Evolutionary conservation across 2,888 invertebrate species (phyloP).

Genomic region (Selenia dentaria): DNA sequence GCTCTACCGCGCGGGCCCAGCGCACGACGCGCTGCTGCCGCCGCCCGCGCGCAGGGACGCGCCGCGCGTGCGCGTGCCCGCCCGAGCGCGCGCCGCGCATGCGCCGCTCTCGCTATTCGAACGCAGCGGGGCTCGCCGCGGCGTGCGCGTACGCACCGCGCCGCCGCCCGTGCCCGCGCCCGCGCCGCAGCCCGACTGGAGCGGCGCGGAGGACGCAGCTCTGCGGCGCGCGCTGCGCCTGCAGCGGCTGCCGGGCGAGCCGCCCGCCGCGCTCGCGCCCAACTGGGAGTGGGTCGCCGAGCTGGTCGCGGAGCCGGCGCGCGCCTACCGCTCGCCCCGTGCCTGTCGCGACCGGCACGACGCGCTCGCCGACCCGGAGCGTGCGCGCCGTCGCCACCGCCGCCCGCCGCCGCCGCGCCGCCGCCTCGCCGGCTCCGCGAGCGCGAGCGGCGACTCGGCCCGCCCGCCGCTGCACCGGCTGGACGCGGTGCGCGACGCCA

Average conservation of each 20-base stretch:
- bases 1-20: conserved; percentile 90
- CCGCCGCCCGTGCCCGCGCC: conserved; percentile 82
- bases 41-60: conserved; percentile 78
- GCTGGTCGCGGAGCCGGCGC: conserved; percentile 93
- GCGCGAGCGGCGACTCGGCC: conserved; percentile 82
- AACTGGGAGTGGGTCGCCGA: conserved; percentile 99
- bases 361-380: conserved; percentile 93
- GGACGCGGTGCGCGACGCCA: conserved; percentile 91
- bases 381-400: conserved; percentile 94
- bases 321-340: conserved; percentile 94
- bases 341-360: conserved; percentile 97
- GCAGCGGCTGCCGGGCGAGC: conserved; percentile 87
- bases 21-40: conserved; percentile 86
- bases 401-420: conserved; percentile 89
- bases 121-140: conserved; percentile 88
- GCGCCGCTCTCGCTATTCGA: conserved; percentile 90
- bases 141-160: conserved; percentile 80
- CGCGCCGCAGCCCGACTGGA: conserved; percentile 94
- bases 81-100: conserved; percentile 88
- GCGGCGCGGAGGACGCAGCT: conserved; percentile 95
- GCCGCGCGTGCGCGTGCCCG: conserved; percentile 89
- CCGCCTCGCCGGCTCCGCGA: conserved; percentile 85
- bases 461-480: conserved; percentile 79
- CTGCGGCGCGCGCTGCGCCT: conserved; percentile 92
- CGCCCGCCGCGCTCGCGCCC: conserved; percentile 92